Conservation (phyloP, 2,888 invertebrate genomes). For the Xylocampa areola region DNA sequence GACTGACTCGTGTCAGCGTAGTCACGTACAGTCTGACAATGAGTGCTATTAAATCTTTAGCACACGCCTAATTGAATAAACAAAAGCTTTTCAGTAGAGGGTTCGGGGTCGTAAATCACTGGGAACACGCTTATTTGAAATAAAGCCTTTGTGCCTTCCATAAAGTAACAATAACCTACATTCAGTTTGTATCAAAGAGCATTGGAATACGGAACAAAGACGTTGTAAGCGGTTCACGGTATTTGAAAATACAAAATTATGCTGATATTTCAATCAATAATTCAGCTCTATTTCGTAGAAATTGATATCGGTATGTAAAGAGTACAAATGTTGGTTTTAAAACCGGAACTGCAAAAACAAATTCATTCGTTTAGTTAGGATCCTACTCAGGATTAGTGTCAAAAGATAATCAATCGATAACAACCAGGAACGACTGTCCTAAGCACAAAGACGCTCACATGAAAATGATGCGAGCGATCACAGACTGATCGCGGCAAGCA, state of each 20-base stretch:
- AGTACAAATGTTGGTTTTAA: too few relatives aligned
- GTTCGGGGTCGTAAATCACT: slow-evolving; percentile 66
- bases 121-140: slow-evolving; percentile 62
- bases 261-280: slow-evolving; percentile 23
- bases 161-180: slow-evolving; percentile 56
- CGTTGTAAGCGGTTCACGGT: slow-evolving; percentile 17
- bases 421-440: too few relatives aligned
- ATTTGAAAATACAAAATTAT: slow-evolving; percentile 15
- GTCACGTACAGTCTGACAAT: slow-evolving; percentile 31
- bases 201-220: slow-evolving; percentile 30
- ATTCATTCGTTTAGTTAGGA: too few relatives aligned
- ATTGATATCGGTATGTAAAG: background rate
- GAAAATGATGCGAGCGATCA: too few relatives aligned
- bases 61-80: slow-evolving; percentile 67
- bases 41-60: slow-evolving; percentile 50
- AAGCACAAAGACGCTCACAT: too few relatives aligned
- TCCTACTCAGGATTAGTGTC: too few relatives aligned
- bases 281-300: slow-evolving; percentile 9
- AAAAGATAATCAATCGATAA: too few relatives aligned
- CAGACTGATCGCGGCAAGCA: too few relatives aligned
- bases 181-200: slow-evolving; percentile 41
- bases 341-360: too few relatives aligned
- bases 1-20: too few relatives aligned
- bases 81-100: slow-evolving; percentile 64
- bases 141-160: slow-evolving; percentile 54